Base-by-base conservation (phyloP, 2,888 invertebrate genomes). In the Pollenia labialis region DNA sequence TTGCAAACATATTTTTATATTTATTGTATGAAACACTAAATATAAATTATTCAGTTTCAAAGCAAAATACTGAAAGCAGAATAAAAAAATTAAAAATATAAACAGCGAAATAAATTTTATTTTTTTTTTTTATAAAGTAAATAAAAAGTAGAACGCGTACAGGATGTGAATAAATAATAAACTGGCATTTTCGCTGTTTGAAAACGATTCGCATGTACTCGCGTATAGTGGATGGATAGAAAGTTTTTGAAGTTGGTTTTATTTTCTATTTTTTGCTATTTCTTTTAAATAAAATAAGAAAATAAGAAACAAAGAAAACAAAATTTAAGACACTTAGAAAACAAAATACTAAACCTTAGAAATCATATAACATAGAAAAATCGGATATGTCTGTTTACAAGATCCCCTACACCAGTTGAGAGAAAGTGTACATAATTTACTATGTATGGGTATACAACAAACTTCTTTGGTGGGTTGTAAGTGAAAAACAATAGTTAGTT, bases 81-180 rank as follows among this genome's bases (percentile, higher is more conserved):
- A 64, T 12, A 64, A 16, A 44, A 64, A 64, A 18, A 18, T 44
- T 23, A 23, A 46, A 72, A 46, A 58, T 11, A 60, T 50, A 60
- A 48, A 50, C 32, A 60, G 11, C 46, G 16, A 11, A 74, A 60
- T 50, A 60, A 9, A 60, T 48, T 48, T 60, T 16, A 48, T 48
- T 12, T 74, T 6, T 32, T 6, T 32, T 50, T 56, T 75, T 23
- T 23, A 23, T 23, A 42, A 69, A 46, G 52, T 69, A 69, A 69
- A 79, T 66, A 58, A 60, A 84, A 84, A 66, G 71, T 77, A 50
- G 77, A 79, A 72, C 83, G 83, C 64, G 66, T 42, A 68, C 72
- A 79, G 83, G 77, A 84, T 72, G 58, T 77, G 62, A 48, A 84
- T 66, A 48, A 72, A 77, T 72, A 84, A 84, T 84, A 72, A 77